Evolutionary conservation across 2,113 vertebrate species (phyloP), one percentile per base, ranked within the genome.

Genomic region (Otolemur garnettii): DNA sequence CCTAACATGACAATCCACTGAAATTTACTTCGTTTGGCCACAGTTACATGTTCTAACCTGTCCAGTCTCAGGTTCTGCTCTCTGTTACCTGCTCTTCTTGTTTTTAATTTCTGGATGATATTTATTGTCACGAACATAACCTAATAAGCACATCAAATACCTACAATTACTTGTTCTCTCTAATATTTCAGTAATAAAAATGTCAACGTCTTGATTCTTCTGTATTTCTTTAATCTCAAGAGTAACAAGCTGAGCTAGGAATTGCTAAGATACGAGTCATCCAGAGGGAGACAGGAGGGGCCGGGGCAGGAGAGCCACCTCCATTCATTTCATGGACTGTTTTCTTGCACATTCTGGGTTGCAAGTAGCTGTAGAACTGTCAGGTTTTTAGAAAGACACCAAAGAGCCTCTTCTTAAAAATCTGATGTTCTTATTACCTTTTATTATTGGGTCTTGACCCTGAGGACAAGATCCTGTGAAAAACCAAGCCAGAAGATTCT

Each of bases 181-280:
- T 66, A 22, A 35, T 85, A 89, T 86, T 89, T 95, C 30, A n/a
- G 5, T 74, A 69, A 45, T 50, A 97, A 84, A 91, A 87, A 83
- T 59, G 50, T 86, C 19, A 57, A 35, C 8, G n/a, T 60, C 28
- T 66, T 82, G 77, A 53, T 93, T 89, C 18, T 30, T 59, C 19
- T 71, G 6, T 42, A 45, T 90, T 83, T 84, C 6, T 87, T 90
- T 82, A 79, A 66, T 71, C 72, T 60, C 1, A 64, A 80, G 12
- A 87, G 15, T 26, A 21, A 50, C 35, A 68, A 18, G 9, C 22
- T 77, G 22, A 78, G 57, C 24, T 77, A 55, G 7, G 26, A 38
- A 74, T n/a, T 90, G 5, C 38, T 42, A 80, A 85, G 19, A 93
- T 42, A 18, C 38, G 69, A n/a, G 4, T 1, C 8, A 62, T 26